Base-by-base conservation (phyloP, 2,888 invertebrate species). In the Drymonia ruficornis region DNA sequence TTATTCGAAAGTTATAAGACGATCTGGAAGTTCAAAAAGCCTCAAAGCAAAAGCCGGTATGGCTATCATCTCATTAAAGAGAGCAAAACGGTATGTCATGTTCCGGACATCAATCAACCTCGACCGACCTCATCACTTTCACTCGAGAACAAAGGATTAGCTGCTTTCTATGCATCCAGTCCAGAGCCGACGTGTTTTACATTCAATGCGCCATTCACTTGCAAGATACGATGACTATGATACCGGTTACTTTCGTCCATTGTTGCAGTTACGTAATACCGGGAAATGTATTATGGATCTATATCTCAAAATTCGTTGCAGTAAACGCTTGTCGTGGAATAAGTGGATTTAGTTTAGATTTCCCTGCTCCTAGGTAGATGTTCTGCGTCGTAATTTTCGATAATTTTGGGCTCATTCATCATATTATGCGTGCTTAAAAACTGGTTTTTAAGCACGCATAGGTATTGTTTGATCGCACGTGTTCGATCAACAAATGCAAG, bases 151-250 rank as follows among this genome's bases (percentile, higher is more conserved):
- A 47, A 47, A 47, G 47, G 47, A 47, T 47, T 47, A 34, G 18
- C 47, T 34, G 34, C 47, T 47, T 47, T 47, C 47, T 47, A 47
- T 47, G 47, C 47, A 47, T 31, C 34, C 47, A 34, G 23, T 19
- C 4, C 23, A 6, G 46, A 23, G 23, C 28, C 43, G 28, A n/a
- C 45, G 31, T 47, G 34, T 34, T 47, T 47, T 34, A 34, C 34
- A 47, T 47, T 47, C 31, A 34, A 34, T 47, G 6, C 28, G 47
- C 45, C 45, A 13, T 28, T 43, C 23, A 23, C 28, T 28, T 9
- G 23, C 28, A 19, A 18, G 12, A 43, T 16, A 40, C 18, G 19
- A 43, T 13, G 13, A 16, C 43, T 15, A 3, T 19, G 11, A 19
- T 19, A 43, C 19, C 19, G 23, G 45, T 45, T 23, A 45, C 45